A percentile compares a stretch with the other conserved stretches of the same genome.
phyloP scores from a whole-genome alignment of 2,113 vertebrate genomes.

The Thamnophis sirtalis region DNA sequence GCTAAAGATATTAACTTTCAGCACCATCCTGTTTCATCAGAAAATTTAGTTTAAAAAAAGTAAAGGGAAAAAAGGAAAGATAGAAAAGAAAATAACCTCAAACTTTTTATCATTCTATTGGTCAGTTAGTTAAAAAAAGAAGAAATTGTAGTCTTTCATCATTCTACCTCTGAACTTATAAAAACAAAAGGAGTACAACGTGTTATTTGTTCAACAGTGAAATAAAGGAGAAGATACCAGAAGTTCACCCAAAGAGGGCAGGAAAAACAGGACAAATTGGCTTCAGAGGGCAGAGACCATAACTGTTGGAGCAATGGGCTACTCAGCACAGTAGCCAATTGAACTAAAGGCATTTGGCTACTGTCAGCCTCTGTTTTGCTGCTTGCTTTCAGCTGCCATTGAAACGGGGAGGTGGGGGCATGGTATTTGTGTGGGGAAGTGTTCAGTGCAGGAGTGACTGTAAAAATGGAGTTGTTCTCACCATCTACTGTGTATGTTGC shows the following conservation, averaged over 20 bases:
- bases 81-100: background rate
- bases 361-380: too few relatives aligned
- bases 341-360: background rate
- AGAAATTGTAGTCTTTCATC: background rate
- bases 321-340: background rate
- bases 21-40: background rate
- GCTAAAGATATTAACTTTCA: background rate
- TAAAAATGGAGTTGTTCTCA: too few relatives aligned
- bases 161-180: background rate
- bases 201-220: background rate
- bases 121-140: background rate
- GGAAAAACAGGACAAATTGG: background rate
- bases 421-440: too few relatives aligned
- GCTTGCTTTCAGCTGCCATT: too few relatives aligned
- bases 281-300: background rate
- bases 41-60: background rate
- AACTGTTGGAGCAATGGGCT: background rate
- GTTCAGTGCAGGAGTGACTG: too few relatives aligned
- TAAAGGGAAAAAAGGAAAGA: background rate
- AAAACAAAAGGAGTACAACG: background rate
- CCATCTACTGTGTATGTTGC: too few relatives aligned
- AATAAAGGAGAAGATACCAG: background rate
- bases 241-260: background rate
- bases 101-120: background rate
- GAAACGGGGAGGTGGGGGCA: too few relatives aligned